Conservation (phyloP, 1,140 invertebrate species). For the Drosophila nigromelanica region DNA sequence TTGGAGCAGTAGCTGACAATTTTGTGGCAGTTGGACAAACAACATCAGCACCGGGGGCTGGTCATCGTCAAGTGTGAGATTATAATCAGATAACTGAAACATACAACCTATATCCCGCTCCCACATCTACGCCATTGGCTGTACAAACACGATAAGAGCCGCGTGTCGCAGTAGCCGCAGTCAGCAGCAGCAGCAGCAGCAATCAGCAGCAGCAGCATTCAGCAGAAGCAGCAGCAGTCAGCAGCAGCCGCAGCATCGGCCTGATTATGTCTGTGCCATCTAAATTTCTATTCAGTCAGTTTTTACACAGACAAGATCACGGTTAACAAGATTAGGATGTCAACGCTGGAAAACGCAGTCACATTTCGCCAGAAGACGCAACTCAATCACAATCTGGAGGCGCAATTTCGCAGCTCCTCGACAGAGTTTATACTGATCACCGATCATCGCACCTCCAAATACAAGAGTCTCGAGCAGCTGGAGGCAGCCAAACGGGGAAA, state of each 20-base stretch:
- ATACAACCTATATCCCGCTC: slow-evolving; percentile 79
- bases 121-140: slow-evolving; percentile 66
- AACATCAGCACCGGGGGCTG: slow-evolving; percentile 26
- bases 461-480: slow-evolving; percentile 68
- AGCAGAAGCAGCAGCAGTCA: slow-evolving; percentile 21
- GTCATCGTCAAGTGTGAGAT: slow-evolving; percentile 34
- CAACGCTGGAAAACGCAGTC: slow-evolving; percentile 72
- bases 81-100: slow-evolving; percentile 62
- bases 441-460: slow-evolving; percentile 76
- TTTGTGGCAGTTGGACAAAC: slow-evolving; percentile 59
- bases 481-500: slow-evolving; percentile 49
- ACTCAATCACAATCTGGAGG: slow-evolving; percentile 60
- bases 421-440: slow-evolving; percentile 77
- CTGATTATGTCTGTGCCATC: slow-evolving; percentile 19
- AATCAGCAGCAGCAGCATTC: too few species aligned
- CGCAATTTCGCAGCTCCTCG: slow-evolving; percentile 67
- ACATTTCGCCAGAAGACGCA: slow-evolving; percentile 66
- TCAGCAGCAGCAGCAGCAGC: slow-evolving; percentile 35
- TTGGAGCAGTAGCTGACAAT: slow-evolving; percentile 59
- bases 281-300: slow-evolving; percentile 37
- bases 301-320: slow-evolving; percentile 32
- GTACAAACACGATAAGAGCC: slow-evolving; percentile 66
- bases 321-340: slow-evolving; percentile 49
- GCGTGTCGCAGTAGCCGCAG: slow-evolving; percentile 47
- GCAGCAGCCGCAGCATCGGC: slow-evolving; percentile 46